These are phyloP conservation scores for Scomber japonicus DNA, from an alignment of 2,113 vertebrate species.

Conservation along the genomic window DNA sequence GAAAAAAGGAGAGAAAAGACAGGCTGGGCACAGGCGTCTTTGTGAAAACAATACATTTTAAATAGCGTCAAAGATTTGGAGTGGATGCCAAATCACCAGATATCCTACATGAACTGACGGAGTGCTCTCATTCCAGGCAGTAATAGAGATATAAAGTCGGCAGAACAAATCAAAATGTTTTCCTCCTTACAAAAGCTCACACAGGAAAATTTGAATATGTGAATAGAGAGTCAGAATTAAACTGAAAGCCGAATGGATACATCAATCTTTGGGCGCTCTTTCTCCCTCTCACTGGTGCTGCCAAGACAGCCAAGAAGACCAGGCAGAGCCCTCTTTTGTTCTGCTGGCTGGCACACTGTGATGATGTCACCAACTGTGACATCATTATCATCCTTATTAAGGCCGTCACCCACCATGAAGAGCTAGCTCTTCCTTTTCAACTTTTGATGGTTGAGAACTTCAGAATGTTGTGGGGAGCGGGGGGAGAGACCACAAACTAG, in stretches of 20 bases:
- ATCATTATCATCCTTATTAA: slow-evolving; percentile 78
- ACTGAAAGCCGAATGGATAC: slow-evolving; percentile 76
- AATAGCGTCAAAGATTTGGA: slow-evolving; percentile 81
- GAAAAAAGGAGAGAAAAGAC: slow-evolving; percentile 60
- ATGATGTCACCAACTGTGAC: slow-evolving; percentile 78
- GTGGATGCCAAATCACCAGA: slow-evolving; percentile 80
- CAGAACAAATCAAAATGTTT: slow-evolving; percentile 84
- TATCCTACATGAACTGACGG: slow-evolving; percentile 76
- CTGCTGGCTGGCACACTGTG: slow-evolving; percentile 74
- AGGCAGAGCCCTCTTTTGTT: slow-evolving; percentile 75
- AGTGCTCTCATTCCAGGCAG: slow-evolving; percentile 75
- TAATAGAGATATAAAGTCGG: slow-evolving; percentile 83
- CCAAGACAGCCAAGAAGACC: slow-evolving; percentile 70
- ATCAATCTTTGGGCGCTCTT: slow-evolving; percentile 69
- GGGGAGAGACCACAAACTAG: slow-evolving; percentile 41
- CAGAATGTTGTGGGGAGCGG: slow-evolving; percentile 27
- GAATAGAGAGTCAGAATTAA: slow-evolving; percentile 76
- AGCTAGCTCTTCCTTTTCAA: slow-evolving; percentile 67
- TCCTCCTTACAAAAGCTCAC: slow-evolving; percentile 74
- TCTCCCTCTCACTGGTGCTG: slow-evolving; percentile 54
- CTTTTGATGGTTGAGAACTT: slow-evolving; percentile 73
- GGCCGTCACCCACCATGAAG: slow-evolving; percentile 64
- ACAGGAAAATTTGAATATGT: slow-evolving; percentile 77
- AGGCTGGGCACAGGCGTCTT: slow-evolving; percentile 78
- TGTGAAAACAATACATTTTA: slow-evolving; percentile 80